A percentile compares a stretch with the other conserved stretches of the same genome.
phyloP scores from a whole-genome alignment of 2,113 vertebrate species.

The Pygoscelis adeliae region DNA sequence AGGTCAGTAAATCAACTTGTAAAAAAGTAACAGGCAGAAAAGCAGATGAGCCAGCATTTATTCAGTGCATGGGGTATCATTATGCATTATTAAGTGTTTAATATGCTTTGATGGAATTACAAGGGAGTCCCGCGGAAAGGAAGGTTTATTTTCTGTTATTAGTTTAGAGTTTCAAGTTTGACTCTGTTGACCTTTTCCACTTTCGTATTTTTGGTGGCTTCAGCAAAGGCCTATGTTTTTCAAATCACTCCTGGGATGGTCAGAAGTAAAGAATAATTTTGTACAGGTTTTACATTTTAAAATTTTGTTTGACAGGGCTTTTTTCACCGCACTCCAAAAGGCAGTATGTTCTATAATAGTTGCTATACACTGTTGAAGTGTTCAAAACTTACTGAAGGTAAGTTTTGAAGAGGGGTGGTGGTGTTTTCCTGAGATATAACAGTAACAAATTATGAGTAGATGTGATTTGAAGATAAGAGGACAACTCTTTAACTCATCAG shows the following conservation, averaged over 20 bases:
- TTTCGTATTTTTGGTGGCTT: background rate
- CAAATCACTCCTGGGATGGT: background rate
- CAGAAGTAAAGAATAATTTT: background rate
- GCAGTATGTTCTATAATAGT: background rate
- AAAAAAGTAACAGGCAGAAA: background rate
- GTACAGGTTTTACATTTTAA: background rate
- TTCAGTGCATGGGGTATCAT: background rate
- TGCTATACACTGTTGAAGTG: background rate
- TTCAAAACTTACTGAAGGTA: background rate
- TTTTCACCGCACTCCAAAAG: background rate
- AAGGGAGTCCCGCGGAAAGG: background rate
- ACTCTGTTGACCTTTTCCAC: background rate
- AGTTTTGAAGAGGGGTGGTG: background rate
- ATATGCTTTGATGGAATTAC: background rate
- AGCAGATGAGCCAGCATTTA: background rate
- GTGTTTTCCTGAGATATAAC: background rate
- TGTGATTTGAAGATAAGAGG: background rate
- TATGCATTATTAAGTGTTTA: background rate
- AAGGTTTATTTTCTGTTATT: background rate
- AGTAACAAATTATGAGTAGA: background rate
- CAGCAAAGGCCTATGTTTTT: background rate
- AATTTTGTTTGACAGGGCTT: fast-evolving
- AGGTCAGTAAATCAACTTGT: background rate
- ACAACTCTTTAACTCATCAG: background rate
- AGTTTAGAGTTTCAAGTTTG: background rate